phyloP scores from a whole-genome alignment of 2,888 invertebrate genomes.

The Colletes collaris region DNA sequence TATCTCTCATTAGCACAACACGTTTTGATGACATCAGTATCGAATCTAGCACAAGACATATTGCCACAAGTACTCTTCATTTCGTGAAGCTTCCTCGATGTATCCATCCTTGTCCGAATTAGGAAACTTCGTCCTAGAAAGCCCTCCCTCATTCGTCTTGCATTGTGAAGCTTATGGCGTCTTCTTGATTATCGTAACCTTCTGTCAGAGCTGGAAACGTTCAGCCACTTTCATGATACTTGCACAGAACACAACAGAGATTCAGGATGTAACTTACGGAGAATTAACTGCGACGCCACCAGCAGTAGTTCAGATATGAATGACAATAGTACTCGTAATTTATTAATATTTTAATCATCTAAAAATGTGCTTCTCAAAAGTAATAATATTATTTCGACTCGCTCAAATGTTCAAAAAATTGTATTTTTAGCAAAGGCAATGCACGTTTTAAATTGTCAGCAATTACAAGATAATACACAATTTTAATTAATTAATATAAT shows the following conservation, averaged over 20 bases:
- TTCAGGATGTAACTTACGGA: conserved; percentile 39
- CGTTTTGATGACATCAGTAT: neutral
- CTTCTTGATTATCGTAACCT: neutral
- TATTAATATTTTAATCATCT: too few relatives aligned
- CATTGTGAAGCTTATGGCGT: neutral
- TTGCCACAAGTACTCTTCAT: too few relatives aligned
- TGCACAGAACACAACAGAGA: conserved; percentile 19
- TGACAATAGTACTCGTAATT: neutral
- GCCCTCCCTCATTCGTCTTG: neutral
- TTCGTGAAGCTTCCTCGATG: too few relatives aligned
- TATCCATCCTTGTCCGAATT: neutral
- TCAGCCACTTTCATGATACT: conserved; percentile 23
- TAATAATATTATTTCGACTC: too few relatives aligned
- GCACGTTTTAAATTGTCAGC: too few relatives aligned
- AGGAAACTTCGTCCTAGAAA: neutral
- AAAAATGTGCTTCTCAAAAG: too few relatives aligned
- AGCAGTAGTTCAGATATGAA: conserved; percentile 25
- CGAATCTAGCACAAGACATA: neutral
- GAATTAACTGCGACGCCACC: conserved; percentile 37
- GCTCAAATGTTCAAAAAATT: too few relatives aligned
- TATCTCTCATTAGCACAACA: neutral
- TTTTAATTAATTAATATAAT: too few relatives aligned
- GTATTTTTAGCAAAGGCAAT: too few relatives aligned
- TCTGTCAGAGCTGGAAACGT: conserved; percentile 13
- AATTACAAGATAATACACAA: too few relatives aligned